A percentile compares a stretch with the other conserved stretches of the same genome.
phyloP scores from a whole-genome alignment of 2,888 invertebrate genomes.

The Cantharis nigra region DNA sequence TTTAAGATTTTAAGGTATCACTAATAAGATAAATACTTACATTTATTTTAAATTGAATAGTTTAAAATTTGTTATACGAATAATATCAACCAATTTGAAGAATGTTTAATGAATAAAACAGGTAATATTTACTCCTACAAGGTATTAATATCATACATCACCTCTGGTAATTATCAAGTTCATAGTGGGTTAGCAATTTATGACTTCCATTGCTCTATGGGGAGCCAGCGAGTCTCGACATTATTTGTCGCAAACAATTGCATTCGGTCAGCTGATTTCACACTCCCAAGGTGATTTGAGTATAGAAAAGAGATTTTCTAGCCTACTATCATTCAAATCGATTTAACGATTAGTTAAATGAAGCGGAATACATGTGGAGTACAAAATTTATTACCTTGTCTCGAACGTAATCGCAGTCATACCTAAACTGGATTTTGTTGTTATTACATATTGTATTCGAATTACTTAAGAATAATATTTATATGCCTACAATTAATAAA shows the following conservation, averaged over 20 bases:
- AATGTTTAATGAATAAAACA: neutral
- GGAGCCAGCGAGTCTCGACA: conserved; percentile 46
- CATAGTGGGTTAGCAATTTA: conserved; percentile 47
- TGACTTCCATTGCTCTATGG: conserved; percentile 42
- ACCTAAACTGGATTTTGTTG: conserved; percentile 32
- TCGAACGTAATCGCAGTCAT: conserved; percentile 25
- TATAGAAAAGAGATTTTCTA: conserved; percentile 47
- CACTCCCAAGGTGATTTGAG: conserved; percentile 47
- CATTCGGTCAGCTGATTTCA: conserved; percentile 47
- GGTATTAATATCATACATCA: conserved; percentile 45
- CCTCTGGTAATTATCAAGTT: conserved; percentile 49
- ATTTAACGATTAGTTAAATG: conserved; percentile 50
- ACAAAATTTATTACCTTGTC: conserved; percentile 39
- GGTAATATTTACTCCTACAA: neutral
- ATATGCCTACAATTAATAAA: conserved; percentile 10
- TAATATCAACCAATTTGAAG: neutral
- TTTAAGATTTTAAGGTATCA: too few relatives aligned
- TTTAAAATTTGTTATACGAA: neutral
- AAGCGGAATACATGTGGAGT: conserved; percentile 43
- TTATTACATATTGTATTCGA: conserved; percentile 37
- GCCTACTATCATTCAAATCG: conserved; percentile 44
- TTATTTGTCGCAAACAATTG: conserved; percentile 50
- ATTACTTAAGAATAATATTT: conserved; percentile 27
- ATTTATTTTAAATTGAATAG: neutral
- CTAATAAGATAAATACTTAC: too few relatives aligned